Evolutionary conservation across 2,797 vertebrate species (phyloP).

Genomic region (Capromys pilorides): DNA sequence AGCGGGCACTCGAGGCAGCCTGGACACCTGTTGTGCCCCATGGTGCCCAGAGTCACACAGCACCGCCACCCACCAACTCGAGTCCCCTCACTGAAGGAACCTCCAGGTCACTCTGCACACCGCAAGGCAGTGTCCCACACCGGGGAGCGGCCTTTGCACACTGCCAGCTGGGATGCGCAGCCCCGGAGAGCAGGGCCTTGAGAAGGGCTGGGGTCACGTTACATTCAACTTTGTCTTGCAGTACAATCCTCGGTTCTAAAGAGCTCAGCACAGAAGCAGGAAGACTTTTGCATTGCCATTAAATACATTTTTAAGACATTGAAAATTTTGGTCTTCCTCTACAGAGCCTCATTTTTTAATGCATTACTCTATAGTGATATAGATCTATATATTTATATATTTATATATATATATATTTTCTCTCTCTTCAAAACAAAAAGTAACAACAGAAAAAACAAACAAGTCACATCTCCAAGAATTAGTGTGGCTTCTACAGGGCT

Average conservation of each 20-base stretch:
- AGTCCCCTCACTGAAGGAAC: slow-evolving; percentile 65
- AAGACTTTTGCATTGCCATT: slow-evolving; percentile 83
- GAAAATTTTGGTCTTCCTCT: slow-evolving; percentile 82
- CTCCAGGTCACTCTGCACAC: slow-evolving; percentile 80
- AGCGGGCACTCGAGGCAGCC: background rate
- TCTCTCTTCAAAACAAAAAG: slow-evolving; percentile 61
- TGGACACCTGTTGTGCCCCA: slow-evolving; percentile 82
- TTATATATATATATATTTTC: slow-evolving; percentile 62
- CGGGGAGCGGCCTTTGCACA: slow-evolving; percentile 76
- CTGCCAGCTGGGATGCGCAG: slow-evolving; percentile 76
- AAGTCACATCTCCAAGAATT: slow-evolving; percentile 73
- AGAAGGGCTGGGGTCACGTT: slow-evolving; percentile 85
- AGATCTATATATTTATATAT: slow-evolving; percentile 78
- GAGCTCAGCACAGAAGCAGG: slow-evolving; percentile 85
- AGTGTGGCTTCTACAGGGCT: slow-evolving; percentile 74
- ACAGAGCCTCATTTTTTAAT: slow-evolving; percentile 79
- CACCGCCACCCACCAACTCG: background rate
- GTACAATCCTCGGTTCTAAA: slow-evolving; percentile 92
- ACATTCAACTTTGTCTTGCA: slow-evolving; percentile 98
- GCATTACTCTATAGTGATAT: slow-evolving; percentile 80
- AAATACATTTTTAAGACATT: slow-evolving; percentile 80
- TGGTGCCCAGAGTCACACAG: background rate
- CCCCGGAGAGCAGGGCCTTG: slow-evolving; percentile 83
- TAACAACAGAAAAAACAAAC: background rate
- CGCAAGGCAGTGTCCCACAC: slow-evolving; percentile 84